Evolutionary conservation across 2,888 invertebrate genomes (phyloP), one percentile per base, ranked within the genome.

Genomic region (Stenolophus ochropezus): DNA sequence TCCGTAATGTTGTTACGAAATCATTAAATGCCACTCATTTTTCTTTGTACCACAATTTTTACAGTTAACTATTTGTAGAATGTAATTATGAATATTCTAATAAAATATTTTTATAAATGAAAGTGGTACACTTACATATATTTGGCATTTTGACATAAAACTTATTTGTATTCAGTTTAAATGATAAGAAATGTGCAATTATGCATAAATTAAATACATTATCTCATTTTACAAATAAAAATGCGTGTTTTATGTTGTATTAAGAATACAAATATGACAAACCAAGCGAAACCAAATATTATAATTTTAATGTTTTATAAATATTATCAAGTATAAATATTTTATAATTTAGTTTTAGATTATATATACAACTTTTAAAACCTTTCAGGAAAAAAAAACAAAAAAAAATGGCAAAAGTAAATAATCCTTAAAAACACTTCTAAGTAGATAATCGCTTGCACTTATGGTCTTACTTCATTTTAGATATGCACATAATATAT

Each of bases 21-120:
- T 53, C 20, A 11, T 20, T 18, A 53, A 53, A 53, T 53, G 96
- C 86, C 91, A 91, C 86, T 71, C 83, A 78, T 71, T 75, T 42
- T 33, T 47, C 27, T 51, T 23, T 14, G 16, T 53, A 11, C 11
- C 33, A 11, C 11, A 42, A 11, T 42, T 42, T 42, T 42, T 11
- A 42, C 33, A 42, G 33, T 42, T 42, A 42, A 11, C 1, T 42
- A 42, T 42, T 42, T 8, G 33, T 11, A n/a, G n/a, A 42, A 42
- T 8, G 33, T 11, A 42, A 2, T 42, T 42, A 42, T 42, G 33
- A 1, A 8, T 42, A 42, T 42, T 42, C 8, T 42, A 42, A 42
- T 42, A 42, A 42, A 42, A 42, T 42, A 42, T 42, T 42, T 42
- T 0, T 11, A 8, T 8, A 42, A 42, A 42, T 42, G 11, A 42